Base-by-base conservation (phyloP, 2,113 vertebrate species). In the Chlamydotis undulata region DNA sequence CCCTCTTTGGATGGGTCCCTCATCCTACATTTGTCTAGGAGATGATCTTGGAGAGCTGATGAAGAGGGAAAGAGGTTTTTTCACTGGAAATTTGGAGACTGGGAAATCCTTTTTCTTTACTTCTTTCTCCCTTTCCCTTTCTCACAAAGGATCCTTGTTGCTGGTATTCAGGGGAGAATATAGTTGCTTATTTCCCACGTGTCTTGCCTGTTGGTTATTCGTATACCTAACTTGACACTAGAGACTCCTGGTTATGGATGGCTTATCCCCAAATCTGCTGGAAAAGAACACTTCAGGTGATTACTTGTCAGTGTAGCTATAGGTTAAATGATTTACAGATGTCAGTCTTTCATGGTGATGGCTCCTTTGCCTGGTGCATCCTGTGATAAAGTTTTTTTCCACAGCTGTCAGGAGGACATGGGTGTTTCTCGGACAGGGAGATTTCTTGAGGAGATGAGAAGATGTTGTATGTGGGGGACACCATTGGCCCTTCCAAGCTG, bases 371-470 rank as follows among this genome's bases (percentile, higher is more conserved):
- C 22, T 35, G 19, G 14, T 28, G 24, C 41, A 53, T 14, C 31
- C 18, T 1, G 7, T 1, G 7, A 47, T 53, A 21, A 88, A 33
- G 18, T 68, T 87, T 91, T 53, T 14, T 63, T 37, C n/a, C 7
- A 5, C 52, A 18, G 25, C n/a, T 75, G 41, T 49, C 49, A 53
- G 41, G 18, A 64, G 4, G 24, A 52, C 0, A 1, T 0, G 1
- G 35, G 12, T 47, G 12, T 43, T 45, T 80, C 33, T 55, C 2
- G 5, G 69, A 29, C 39, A 39, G 65, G 24, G 29, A 56, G 24
- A 33, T 52, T 77, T 82, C 3, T 3, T 45, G 61, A n/a, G 71
- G n/a, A 59, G n/a, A 19, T 0, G 0, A 47, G 75, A 89, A 64
- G 31, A 21, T 73, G 69, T 28, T 47, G 23, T 16, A 7, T 2